Conservation (phyloP, 2,797 vertebrate species). For the Aythya fuligula region DNA sequence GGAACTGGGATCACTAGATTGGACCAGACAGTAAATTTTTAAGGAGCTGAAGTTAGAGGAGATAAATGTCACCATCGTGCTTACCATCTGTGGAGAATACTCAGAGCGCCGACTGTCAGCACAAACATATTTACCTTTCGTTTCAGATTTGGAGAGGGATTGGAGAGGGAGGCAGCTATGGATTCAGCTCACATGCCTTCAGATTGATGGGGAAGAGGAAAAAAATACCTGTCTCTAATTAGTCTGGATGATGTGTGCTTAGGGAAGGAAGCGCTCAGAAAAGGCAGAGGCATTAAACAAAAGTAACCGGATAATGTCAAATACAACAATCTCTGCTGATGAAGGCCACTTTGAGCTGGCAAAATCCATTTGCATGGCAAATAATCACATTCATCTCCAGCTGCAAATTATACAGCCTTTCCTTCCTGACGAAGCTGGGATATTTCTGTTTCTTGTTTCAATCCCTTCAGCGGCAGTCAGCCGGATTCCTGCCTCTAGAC, state of each 20-base stretch:
- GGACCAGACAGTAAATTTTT: background rate
- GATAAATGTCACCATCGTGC: background rate
- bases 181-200: conserved; percentile 33
- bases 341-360: conserved; percentile 64
- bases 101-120: background rate
- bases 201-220: conserved; percentile 47
- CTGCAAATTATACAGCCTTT: conserved; percentile 66
- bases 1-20: background rate
- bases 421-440: conserved; percentile 53
- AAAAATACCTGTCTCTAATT: conserved; percentile 60
- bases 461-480: conserved; percentile 40
- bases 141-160: conserved; percentile 29
- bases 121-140: background rate
- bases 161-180: background rate
- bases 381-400: conserved; percentile 67
- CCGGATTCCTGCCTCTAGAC: conserved; percentile 2
- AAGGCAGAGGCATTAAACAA: conserved; percentile 35
- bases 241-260: conserved; percentile 48
- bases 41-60: background rate
- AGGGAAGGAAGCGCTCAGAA: conserved; percentile 54
- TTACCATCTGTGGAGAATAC: background rate
- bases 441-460: conserved; percentile 62
- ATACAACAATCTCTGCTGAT: conserved; percentile 66
- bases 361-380: conserved; percentile 54
- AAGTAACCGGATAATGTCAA: conserved; percentile 63